Conservation (phyloP, 2,888 invertebrate genomes). For the Agonum fuliginosum region DNA sequence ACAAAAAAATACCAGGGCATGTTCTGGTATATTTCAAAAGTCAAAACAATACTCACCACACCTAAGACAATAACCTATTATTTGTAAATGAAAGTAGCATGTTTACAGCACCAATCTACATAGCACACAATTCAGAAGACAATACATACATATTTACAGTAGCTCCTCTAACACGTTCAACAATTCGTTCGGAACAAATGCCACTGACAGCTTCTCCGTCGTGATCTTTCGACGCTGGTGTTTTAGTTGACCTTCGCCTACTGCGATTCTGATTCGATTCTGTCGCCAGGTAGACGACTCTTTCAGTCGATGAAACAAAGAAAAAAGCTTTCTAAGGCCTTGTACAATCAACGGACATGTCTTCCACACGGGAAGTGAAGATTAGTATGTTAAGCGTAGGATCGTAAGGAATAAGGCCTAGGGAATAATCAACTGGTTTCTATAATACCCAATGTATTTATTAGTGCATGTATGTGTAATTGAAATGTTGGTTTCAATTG, state of each 20-base stretch:
- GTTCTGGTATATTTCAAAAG: slow-evolving; percentile 17
- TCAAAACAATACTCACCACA: slow-evolving; percentile 16
- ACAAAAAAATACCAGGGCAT: neutral
- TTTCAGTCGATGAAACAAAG: slow-evolving; percentile 14
- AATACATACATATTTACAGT: slow-evolving; percentile 22
- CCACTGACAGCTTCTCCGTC: slow-evolving; percentile 32
- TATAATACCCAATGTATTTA: neutral
- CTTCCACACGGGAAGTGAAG: slow-evolving; percentile 22
- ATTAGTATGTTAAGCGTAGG: slow-evolving; percentile 30
- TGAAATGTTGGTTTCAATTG: slow-evolving; percentile 25
- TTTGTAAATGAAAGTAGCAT: slow-evolving; percentile 38
- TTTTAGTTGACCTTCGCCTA: slow-evolving; percentile 49
- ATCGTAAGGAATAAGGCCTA: neutral
- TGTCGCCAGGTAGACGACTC: slow-evolving; percentile 51
- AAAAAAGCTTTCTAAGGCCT: slow-evolving; percentile 38
- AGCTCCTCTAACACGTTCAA: slow-evolving; percentile 15
- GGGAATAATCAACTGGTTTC: slow-evolving; percentile 15
- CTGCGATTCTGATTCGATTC: slow-evolving; percentile 34
- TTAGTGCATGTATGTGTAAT: slow-evolving; percentile 20
- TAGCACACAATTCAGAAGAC: neutral
- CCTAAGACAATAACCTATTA: slow-evolving; percentile 32
- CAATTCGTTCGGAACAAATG: slow-evolving; percentile 45
- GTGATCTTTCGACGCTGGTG: slow-evolving; percentile 28
- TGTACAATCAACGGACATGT: slow-evolving; percentile 28
- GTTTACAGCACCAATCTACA: slow-evolving; percentile 33